Evolutionary conservation across 2,888 invertebrate genomes (phyloP).

Genomic region (Pandemis corylana): DNA sequence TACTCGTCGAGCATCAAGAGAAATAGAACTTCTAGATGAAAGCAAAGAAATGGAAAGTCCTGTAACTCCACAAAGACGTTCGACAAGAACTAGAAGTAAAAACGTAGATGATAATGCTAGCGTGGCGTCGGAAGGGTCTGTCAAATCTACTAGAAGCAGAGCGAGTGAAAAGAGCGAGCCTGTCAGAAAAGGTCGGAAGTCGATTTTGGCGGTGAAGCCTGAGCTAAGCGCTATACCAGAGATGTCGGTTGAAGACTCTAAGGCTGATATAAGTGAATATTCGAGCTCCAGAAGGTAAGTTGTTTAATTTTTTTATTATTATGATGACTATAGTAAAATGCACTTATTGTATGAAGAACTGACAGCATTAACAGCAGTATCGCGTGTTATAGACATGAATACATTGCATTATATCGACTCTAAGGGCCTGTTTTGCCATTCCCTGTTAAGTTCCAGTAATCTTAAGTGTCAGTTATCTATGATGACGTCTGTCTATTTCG

Average conservation of each 20-base stretch:
- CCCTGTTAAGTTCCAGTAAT: too few relatives aligned
- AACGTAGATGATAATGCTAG: conserved; percentile 71
- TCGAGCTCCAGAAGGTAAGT: conserved; percentile 67
- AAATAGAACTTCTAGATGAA: conserved; percentile 65
- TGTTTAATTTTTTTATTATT: too few relatives aligned
- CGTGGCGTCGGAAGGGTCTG: conserved; percentile 66
- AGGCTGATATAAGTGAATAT: conserved; percentile 60
- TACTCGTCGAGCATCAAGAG: conserved; percentile 72
- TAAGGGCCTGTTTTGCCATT: too few relatives aligned
- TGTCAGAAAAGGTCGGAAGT: conserved; percentile 65
- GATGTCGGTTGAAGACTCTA: conserved; percentile 62
- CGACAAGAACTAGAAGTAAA: conserved; percentile 58
- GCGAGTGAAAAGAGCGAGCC: conserved; percentile 55
- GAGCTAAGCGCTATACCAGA: conserved; percentile 80
- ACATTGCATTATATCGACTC: too few relatives aligned
- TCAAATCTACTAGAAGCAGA: conserved; percentile 60
- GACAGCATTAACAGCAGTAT: too few relatives aligned
- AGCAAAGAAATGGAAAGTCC: conserved; percentile 55
- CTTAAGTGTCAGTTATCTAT: too few relatives aligned
- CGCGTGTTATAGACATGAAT: too few relatives aligned
- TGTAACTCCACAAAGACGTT: conserved; percentile 64
- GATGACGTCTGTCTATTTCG: too few relatives aligned
- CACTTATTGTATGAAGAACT: too few relatives aligned
- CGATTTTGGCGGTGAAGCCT: conserved; percentile 64
- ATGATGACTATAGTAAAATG: too few relatives aligned